Conservation (phyloP, 1,140 invertebrate genomes). For the Zaprionus ornatus region DNA sequence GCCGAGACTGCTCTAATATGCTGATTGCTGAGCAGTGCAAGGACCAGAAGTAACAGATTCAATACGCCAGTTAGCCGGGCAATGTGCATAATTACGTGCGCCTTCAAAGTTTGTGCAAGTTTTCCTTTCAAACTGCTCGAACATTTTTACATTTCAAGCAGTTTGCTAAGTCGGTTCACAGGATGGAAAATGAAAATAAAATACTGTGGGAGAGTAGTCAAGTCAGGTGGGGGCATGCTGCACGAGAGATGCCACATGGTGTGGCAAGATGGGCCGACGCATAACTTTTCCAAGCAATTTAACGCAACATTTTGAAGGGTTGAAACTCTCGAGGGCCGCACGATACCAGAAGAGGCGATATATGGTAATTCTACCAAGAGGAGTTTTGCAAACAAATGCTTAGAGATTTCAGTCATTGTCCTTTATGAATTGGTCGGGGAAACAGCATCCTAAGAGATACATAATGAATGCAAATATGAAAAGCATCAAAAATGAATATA, state of each 20-base stretch:
- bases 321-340: slow-evolving; percentile 2
- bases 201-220: slow-evolving; percentile 40
- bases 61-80: slow-evolving; percentile 33
- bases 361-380: slow-evolving; percentile 1
- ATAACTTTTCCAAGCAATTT: slow-evolving; percentile 78
- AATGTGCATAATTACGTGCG: slow-evolving; percentile 70
- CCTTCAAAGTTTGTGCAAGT: slow-evolving; percentile 71
- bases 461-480: neutral
- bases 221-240: neutral
- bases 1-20: neutral
- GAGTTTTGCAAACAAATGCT: slow-evolving; percentile 15
- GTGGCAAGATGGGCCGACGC: slow-evolving; percentile 19
- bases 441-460: neutral
- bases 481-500: no score
- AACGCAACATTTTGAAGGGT: slow-evolving; percentile 60
- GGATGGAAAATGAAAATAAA: slow-evolving; percentile 50
- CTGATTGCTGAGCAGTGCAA: slow-evolving; percentile 5
- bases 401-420: neutral
- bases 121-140: slow-evolving; percentile 61
- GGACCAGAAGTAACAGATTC: slow-evolving; percentile 33
- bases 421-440: neutral
- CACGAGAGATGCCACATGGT: neutral
- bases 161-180: slow-evolving; percentile 70
- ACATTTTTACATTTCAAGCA: slow-evolving; percentile 77
- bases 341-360: slow-evolving; percentile 8